Conservation (phyloP, 2,113 vertebrate species). For the Diadophis punctatus region DNA sequence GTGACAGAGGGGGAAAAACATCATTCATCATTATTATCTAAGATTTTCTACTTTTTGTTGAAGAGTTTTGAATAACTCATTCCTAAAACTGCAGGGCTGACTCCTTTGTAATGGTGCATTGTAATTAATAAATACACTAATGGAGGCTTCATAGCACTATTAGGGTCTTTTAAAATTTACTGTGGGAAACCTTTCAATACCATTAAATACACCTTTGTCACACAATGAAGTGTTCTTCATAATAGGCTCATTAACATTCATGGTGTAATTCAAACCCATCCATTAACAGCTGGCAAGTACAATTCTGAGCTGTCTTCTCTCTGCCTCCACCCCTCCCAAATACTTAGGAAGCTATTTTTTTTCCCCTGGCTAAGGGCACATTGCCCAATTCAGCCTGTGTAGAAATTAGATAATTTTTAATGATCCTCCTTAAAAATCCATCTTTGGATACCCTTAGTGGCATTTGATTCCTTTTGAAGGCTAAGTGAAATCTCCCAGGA, state of each 20-base stretch:
- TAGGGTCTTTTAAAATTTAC: constrained; percentile 61
- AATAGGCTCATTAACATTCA: constrained; percentile 62
- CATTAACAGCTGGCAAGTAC: constrained; percentile 57
- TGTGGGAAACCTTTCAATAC: constrained; percentile 62
- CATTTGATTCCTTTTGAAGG: constrained; percentile 33
- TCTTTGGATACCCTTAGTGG: background rate
- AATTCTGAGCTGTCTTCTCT: constrained; percentile 40
- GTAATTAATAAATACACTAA: constrained; percentile 61
- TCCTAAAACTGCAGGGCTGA: constrained; percentile 33
- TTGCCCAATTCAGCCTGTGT: background rate
- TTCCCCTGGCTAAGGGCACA: constrained; percentile 33
- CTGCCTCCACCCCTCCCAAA: constrained; percentile 34
- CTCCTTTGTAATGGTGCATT: background rate
- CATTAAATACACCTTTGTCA: constrained; percentile 67
- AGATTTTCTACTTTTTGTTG: background rate
- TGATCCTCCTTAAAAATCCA: constrained; percentile 12
- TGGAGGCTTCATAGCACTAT: constrained; percentile 57
- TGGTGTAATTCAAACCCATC: constrained; percentile 44
- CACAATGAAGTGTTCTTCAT: constrained; percentile 57
- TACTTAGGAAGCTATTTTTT: constrained; percentile 27
- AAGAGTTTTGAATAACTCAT: background rate
- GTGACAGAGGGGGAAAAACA: background rate
- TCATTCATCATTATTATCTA: accelerated
- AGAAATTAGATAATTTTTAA: constrained; percentile 12
- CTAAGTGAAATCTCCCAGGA: constrained; percentile 7